Evolutionary conservation across 2,113 vertebrate genomes (phyloP), one percentile per base, ranked within the genome.

Genomic region (Dipodomys ordii): DNA sequence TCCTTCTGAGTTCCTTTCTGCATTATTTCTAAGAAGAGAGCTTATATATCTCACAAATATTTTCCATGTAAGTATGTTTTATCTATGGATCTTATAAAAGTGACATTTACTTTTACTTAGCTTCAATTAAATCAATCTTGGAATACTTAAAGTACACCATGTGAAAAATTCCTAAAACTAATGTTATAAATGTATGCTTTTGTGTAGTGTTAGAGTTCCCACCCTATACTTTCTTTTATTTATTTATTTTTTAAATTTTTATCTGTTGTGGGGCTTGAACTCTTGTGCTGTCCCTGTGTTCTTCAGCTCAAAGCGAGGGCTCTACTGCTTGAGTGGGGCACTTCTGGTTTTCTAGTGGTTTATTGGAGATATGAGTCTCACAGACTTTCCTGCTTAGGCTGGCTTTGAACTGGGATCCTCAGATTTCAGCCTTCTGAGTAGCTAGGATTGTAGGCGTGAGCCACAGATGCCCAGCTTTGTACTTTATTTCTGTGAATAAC

Each of bases 41-140:
- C 10, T 62, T 73, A 83, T 69, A 18, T 39, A 11, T 68, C 72
- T 81, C 20, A 68, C 1, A 81, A 9, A 92, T 5, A 92, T 20
- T 0, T 85, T 88, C 13, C 85, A 13, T 60, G n/a, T 68, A 88
- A 94, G 81, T 67, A 62, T 93, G 67, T 95, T 96, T 65, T 95
- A 39, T n/a, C 57, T 6, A 73, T 53, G 8, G 46, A 44, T 32
- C 2, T 71, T 82, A 95, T 32, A 94, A 81, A 94, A 97, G 80
- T 91, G 27, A 35, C 35, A 27, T 68, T 3, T 8, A 27, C 32
- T 90, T 0, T 83, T 32, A 92, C 15, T 68, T 87, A 53, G 83
- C 60, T 85, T 92, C 22, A 92, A 28, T 81, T 72, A 83, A 89
- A 71, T 88, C 7, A 71, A 86, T 62, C 16, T 60, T 74, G 28